phyloP scores from a whole-genome alignment of 2,888 invertebrate genomes.

The Epiblema foenella region DNA sequence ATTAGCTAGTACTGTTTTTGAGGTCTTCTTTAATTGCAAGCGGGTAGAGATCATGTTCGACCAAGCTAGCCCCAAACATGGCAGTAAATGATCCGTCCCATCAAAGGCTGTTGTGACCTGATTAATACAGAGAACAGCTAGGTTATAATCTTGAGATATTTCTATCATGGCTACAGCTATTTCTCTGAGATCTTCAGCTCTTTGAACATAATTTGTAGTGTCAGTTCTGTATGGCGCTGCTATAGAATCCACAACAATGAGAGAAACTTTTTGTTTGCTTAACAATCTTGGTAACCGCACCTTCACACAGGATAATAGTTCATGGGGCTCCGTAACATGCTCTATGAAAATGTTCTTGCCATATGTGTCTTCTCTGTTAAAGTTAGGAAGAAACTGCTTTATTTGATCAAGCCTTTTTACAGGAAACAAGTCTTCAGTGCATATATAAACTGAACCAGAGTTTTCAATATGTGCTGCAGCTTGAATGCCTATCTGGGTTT shows the following conservation, averaged over 20 bases:
- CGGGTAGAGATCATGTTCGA: conserved; percentile 77
- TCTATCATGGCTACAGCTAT: conserved; percentile 63
- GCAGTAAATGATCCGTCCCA: conserved; percentile 60
- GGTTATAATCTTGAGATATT: conserved; percentile 65
- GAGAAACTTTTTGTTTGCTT: conserved; percentile 56
- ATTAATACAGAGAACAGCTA: conserved; percentile 74
- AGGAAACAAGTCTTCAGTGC: conserved; percentile 89
- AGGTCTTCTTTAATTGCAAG: conserved; percentile 60
- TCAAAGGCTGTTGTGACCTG: conserved; percentile 74
- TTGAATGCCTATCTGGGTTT: conserved; percentile 92
- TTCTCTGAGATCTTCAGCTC: conserved; percentile 78
- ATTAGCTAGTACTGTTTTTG: conserved; percentile 39
- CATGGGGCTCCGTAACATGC: conserved; percentile 72
- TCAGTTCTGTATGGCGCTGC: conserved; percentile 79
- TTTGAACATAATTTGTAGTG: conserved; percentile 69
- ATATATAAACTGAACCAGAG: conserved; percentile 87
- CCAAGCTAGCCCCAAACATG: conserved; percentile 78
- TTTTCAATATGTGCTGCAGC: conserved; percentile 87
- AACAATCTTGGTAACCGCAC: conserved; percentile 71
- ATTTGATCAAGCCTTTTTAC: conserved; percentile 75
- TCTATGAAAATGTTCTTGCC: conserved; percentile 74
- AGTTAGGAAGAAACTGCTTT: conserved; percentile 54
- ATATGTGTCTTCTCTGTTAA: conserved; percentile 54
- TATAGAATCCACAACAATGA: conserved; percentile 75
- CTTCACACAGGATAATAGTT: conserved; percentile 70